These are phyloP conservation scores for Eulemur rufifrons DNA, from an alignment of 2,113 vertebrate genomes.

Conservation along the genomic window DNA sequence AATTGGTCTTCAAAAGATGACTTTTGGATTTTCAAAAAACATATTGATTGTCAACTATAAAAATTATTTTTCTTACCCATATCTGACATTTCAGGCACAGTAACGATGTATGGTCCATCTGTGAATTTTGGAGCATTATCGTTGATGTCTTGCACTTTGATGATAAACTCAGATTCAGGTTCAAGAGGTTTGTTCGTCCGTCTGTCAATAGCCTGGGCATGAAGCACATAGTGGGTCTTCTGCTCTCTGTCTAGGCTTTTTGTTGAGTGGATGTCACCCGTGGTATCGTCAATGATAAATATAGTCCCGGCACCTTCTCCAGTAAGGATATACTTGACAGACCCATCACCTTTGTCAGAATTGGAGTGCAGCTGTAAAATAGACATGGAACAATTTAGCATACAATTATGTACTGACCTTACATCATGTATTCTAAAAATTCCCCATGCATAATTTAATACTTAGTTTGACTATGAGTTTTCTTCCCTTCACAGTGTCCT, in stretches of 20 bases:
- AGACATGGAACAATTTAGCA: slow-evolving; percentile 68
- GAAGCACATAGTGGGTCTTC: slow-evolving; percentile 97
- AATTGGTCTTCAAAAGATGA: background rate
- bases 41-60: background rate
- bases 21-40: background rate
- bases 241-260: slow-evolving; percentile 97
- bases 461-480: background rate
- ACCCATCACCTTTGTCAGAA: slow-evolving; percentile 98
- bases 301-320: slow-evolving; percentile 97
- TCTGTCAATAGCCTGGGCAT: slow-evolving; percentile 96
- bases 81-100: slow-evolving; percentile 98
- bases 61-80: slow-evolving; percentile 89
- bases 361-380: slow-evolving; percentile 95
- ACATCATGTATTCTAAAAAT: background rate
- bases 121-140: slow-evolving; percentile 98
- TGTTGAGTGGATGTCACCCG: slow-evolving; percentile 96
- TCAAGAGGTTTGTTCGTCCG: slow-evolving; percentile 95
- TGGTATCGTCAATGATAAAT: slow-evolving; percentile 97
- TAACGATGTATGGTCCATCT: slow-evolving; percentile 94
- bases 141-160: slow-evolving; percentile 99
- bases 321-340: slow-evolving; percentile 96
- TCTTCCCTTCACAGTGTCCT: background rate
- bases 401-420: background rate
- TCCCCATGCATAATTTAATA: background rate
- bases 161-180: slow-evolving; percentile 98